Conservation (phyloP, 2,113 vertebrate genomes). For the Nothobranchius kuhntae region DNA sequence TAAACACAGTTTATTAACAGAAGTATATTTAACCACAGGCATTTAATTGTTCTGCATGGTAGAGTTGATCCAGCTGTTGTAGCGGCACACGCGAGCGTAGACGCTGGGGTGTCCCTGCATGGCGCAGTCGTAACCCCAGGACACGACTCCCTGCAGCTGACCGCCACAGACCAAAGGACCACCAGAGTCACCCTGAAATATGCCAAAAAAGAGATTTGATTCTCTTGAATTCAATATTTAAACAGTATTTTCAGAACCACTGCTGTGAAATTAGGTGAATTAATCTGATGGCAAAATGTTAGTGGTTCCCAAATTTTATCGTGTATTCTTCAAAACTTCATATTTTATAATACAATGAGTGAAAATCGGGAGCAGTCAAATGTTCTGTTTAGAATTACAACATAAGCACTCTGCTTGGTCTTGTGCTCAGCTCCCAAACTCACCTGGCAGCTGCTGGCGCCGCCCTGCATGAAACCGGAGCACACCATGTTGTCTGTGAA, state of each 20-base stretch:
- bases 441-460: slow-evolving; percentile 73
- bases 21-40: neutral
- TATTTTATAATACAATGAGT: too few species aligned
- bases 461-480: slow-evolving; percentile 82
- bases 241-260: too few species aligned
- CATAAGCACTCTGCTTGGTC: neutral
- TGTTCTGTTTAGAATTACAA: too few species aligned
- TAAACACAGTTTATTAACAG: neutral
- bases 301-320: too few species aligned
- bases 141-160: slow-evolving; percentile 81
- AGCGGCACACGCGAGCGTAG: slow-evolving; percentile 80
- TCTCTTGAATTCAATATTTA: too few species aligned
- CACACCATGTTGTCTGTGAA: slow-evolving; percentile 86
- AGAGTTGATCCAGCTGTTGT: slow-evolving; percentile 74
- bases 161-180: slow-evolving; percentile 80
- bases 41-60: slow-evolving; percentile 69
- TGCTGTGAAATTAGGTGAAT: too few species aligned
- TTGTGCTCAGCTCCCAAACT: slow-evolving; percentile 15
- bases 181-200: slow-evolving; percentile 78
- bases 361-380: too few species aligned
- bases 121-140: slow-evolving; percentile 81
- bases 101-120: slow-evolving; percentile 73
- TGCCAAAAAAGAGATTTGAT: too few species aligned
- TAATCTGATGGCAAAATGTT: too few species aligned
- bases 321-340: too few species aligned